Conservation (phyloP, 2,797 vertebrate genomes). For the Cichlasoma orientale region DNA sequence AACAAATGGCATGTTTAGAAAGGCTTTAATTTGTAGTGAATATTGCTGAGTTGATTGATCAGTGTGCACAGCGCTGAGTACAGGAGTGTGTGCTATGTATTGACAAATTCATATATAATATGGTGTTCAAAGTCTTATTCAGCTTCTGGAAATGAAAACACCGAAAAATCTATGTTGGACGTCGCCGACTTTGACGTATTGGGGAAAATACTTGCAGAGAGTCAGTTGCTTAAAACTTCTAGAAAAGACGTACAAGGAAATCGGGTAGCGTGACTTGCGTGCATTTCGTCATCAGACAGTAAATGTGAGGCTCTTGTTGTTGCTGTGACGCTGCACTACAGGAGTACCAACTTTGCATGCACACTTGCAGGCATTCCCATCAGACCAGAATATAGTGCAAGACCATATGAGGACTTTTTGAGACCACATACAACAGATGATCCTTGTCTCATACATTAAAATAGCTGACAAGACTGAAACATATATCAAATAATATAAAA, state of each 20-base stretch:
- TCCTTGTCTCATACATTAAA: too few relatives aligned
- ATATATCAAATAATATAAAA: neutral
- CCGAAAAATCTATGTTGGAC: neutral
- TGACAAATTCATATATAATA: slow-evolving; percentile 10
- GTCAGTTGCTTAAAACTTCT: neutral
- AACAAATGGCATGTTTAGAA: slow-evolving; percentile 32
- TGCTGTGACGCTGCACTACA: too few relatives aligned
- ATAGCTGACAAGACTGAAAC: too few relatives aligned
- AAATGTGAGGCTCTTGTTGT: too few relatives aligned
- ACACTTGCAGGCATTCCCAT: too few relatives aligned
- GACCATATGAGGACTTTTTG: too few relatives aligned
- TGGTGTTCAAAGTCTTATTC: slow-evolving; percentile 1
- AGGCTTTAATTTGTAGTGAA: slow-evolving; percentile 7
- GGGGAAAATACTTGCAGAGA: neutral
- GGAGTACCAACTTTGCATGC: too few relatives aligned
- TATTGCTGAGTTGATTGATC: slow-evolving; percentile 13
- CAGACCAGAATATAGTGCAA: too few relatives aligned
- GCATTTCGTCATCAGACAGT: too few relatives aligned
- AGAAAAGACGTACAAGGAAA: neutral
- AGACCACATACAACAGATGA: too few relatives aligned
- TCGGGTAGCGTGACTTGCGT: neutral
- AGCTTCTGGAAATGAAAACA: slow-evolving; percentile 1
- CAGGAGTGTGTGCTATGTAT: neutral
- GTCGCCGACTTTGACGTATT: neutral
- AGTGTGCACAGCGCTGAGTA: neutral